Percentiles rank a stretch among this genome's conserved stretches.
These are phyloP conservation scores for Stegastes partitus DNA, from an alignment of 2,113 vertebrate genomes.

Conservation along the genomic window DNA sequence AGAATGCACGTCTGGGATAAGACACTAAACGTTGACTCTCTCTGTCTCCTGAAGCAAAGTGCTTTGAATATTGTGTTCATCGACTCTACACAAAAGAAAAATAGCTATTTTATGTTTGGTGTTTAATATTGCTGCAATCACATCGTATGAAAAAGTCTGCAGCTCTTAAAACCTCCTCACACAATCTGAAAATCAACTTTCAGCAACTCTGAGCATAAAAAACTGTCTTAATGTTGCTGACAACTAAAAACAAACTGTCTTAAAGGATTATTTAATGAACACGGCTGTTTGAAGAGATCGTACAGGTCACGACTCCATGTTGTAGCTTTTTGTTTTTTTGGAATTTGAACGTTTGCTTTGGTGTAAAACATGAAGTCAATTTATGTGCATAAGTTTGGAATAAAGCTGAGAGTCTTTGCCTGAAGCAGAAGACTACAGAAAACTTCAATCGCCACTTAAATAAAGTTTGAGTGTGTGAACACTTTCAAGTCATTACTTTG, in stretches of 20 bases:
- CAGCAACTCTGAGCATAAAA: background rate
- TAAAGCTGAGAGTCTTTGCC: slow-evolving; percentile 15
- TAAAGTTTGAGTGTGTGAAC: slow-evolving; percentile 4
- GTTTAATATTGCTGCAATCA: slow-evolving; percentile 13
- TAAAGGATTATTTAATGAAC: no score
- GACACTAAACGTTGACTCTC: no score
- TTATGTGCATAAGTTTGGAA: background rate
- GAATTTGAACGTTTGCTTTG: background rate
- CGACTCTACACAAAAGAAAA: no score
- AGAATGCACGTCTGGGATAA: no score
- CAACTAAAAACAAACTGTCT: background rate
- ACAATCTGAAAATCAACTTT: background rate
- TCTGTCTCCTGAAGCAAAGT: no score
- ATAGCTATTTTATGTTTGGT: background rate
- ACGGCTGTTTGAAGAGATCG: background rate
- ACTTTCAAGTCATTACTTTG: slow-evolving; percentile 26
- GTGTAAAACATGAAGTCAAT: slow-evolving; percentile 7
- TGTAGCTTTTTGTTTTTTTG: background rate
- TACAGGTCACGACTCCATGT: background rate
- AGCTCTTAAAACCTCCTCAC: background rate
- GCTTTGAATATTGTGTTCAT: no score
- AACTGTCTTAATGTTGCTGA: no score
- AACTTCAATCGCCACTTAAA: slow-evolving; percentile 6
- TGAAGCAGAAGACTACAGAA: background rate
- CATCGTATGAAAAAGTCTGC: background rate